Conservation (phyloP, 2,888 invertebrate genomes). For the Deilephila elpenor region DNA sequence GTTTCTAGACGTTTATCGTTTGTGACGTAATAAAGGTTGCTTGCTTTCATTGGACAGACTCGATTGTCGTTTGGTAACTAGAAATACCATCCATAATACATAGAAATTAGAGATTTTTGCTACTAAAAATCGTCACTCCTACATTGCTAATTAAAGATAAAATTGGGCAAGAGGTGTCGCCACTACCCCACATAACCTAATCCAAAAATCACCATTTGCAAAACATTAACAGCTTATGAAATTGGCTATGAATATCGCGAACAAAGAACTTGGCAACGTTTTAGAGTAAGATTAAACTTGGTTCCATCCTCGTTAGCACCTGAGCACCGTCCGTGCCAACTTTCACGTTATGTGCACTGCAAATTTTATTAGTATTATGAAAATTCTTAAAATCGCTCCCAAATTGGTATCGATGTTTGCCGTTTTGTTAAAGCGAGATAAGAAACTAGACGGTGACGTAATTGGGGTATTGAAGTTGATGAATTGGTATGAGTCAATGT, state of each 20-base stretch:
- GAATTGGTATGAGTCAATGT: too few species aligned
- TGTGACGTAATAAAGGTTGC: too few species aligned
- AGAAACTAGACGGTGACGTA: background rate
- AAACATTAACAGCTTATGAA: slow-evolving; percentile 24
- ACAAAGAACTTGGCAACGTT: slow-evolving; percentile 27
- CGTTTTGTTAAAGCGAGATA: slow-evolving; percentile 1
- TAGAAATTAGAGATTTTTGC: too few species aligned
- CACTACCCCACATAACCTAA: background rate
- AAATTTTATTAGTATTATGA: slow-evolving; percentile 10
- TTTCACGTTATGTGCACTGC: slow-evolving; percentile 12
- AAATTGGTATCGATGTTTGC: background rate
- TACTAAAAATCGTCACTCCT: too few species aligned
- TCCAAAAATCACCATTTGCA: background rate
- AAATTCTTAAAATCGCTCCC: slow-evolving; percentile 9
- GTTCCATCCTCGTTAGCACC: slow-evolving; percentile 26
- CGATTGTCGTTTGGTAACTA: too few species aligned
- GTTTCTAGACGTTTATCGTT: too few species aligned
- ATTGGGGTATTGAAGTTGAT: background rate
- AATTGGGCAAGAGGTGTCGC: background rate
- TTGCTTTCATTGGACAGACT: too few species aligned
- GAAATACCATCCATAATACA: too few species aligned
- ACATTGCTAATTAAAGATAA: too few species aligned
- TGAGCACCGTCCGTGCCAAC: slow-evolving; percentile 23
- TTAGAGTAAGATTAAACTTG: slow-evolving; percentile 22
- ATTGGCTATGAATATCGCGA: slow-evolving; percentile 19